Evolutionary conservation across 2,113 vertebrate genomes (phyloP).

Genomic region (Gavialis gangeticus): DNA sequence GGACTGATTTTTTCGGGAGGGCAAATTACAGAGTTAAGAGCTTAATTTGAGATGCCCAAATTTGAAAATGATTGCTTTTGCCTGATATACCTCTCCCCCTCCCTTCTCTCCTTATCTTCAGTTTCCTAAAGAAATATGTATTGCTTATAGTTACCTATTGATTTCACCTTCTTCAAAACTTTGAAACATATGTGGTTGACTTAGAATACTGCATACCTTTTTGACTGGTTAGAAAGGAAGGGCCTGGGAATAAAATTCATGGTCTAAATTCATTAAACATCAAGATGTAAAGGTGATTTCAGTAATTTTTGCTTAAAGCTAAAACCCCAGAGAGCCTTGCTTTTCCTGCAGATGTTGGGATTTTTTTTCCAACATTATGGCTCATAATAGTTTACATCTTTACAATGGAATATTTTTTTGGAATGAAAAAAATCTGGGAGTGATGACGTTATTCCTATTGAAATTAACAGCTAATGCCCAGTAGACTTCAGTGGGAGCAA

Average conservation of each 20-base stretch:
- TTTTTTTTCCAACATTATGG: neutral
- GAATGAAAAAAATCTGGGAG: neutral
- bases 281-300: neutral
- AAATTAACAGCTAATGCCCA: neutral
- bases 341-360: neutral
- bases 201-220: neutral
- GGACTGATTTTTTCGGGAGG: neutral
- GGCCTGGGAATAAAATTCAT: neutral
- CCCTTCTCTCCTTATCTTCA: neutral
- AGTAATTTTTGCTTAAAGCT: neutral
- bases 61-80: neutral
- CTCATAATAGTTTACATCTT: neutral
- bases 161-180: neutral
- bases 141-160: neutral
- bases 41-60: neutral
- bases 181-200: neutral
- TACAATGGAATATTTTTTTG: neutral
- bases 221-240: neutral
- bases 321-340: neutral
- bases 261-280: neutral
- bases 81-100: neutral
- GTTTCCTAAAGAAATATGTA: too few species aligned
- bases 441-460: neutral
- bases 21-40: neutral
- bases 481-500: neutral